These are phyloP conservation scores for Cryptoblepharus egeriae DNA, from an alignment of 2,797 vertebrate species.

Conservation along the genomic window DNA sequence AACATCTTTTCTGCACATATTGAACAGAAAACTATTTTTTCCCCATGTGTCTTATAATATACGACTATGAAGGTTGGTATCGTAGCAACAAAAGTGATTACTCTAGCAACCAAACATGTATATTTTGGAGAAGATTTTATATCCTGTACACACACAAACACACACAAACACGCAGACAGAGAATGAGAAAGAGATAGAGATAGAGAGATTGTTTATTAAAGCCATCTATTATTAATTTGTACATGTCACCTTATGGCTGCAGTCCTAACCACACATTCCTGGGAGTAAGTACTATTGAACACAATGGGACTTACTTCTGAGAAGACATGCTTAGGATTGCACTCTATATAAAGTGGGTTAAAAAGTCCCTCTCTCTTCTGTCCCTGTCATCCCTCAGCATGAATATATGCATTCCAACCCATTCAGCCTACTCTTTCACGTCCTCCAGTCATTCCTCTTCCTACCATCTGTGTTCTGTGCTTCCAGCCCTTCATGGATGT, in stretches of 20 bases:
- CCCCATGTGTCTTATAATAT: not conserved
- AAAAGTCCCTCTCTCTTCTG: not conserved
- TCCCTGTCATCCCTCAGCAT: not conserved
- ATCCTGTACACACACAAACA: too few species aligned
- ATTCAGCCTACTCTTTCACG: not conserved
- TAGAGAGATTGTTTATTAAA: not conserved
- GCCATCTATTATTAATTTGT: not conserved
- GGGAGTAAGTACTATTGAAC: too few species aligned
- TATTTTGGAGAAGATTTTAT: not conserved
- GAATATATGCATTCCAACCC: not conserved
- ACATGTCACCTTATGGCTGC: not conserved
- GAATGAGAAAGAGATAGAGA: too few species aligned
- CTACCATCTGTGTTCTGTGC: too few species aligned
- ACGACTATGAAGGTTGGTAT: not conserved
- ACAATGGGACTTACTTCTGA: too few species aligned
- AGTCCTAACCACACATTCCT: too few species aligned
- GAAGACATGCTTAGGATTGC: too few species aligned
- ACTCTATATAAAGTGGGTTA: too few species aligned
- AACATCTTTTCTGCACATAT: too few species aligned
- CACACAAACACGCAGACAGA: too few species aligned
- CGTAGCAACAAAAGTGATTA: slow-evolving; percentile 14
- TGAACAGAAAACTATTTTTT: not conserved
- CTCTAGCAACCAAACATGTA: not conserved
- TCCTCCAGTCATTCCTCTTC: too few species aligned
- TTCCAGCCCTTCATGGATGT: too few species aligned